Evolutionary conservation across 92 coral and sea anemone species (phyloP), one percentile per base, ranked within the genome.

Genomic region (Anthopleura xanthogrammica): DNA sequence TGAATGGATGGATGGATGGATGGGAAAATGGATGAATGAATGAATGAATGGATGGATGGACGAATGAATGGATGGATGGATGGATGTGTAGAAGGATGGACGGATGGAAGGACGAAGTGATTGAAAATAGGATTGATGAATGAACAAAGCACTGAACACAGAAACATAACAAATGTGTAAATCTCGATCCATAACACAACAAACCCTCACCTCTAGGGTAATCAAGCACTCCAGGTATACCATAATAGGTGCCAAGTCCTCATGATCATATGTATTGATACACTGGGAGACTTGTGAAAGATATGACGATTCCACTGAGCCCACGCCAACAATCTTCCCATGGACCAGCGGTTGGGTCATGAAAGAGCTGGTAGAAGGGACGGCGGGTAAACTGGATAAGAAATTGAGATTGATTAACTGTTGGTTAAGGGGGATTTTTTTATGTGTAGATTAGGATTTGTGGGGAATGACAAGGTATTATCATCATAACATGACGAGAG

Each of bases 281-380:
- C 98, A 89, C 16, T 85, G 94, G 0, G 95, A 83, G 56, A 92
- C 89, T 84, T 95, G 98, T 76, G 87, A 72, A 46, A 95, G 91
- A 80, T 91, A 95, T 7, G 98, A 95, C 1, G 98, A 95, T 79
- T 95, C 98, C 4, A 95, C 98, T 23, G 98, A 88, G 4, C 98
- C 98, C 55, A 95, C 89, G 16, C 98, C 98, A 0, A 89, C 93
- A 6, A 95, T 95, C 86, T 95, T 95, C 9, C 98, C 97, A 79
- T 95, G 96, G 50, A 77, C 75, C 71, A 85, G 88, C 43, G 83
- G 89, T 60, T 85, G 80, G 7, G 87, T 81, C 23, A 89, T 83
- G 80, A 88, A 90, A 16, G 85, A 50, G 41, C 92, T 95, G 82
- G 91, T 88, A 24, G 79, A 88, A 76, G 77, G 79, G 12, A 94